Evolutionary conservation across 2,888 invertebrate genomes (phyloP).

Genomic region (Elaeidobius kamerunicus): DNA sequence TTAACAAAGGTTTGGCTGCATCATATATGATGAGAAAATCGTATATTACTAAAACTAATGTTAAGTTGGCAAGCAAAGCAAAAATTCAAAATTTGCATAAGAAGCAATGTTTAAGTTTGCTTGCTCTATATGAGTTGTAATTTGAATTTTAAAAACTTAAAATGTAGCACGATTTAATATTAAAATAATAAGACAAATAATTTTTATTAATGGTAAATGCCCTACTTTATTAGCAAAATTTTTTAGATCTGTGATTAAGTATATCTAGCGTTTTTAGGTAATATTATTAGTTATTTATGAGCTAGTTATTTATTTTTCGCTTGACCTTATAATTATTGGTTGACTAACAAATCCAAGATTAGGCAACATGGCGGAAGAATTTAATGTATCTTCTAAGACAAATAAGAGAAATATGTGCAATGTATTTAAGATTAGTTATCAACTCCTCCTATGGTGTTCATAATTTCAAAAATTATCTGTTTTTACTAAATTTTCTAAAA

Average conservation of each 20-base stretch:
- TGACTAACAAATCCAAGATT: background rate
- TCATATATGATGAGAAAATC: no score
- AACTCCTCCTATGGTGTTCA: slow-evolving; percentile 38
- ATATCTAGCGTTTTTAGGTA: slow-evolving; percentile 45
- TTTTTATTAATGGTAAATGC: no score
- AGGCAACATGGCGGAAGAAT: background rate
- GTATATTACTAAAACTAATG: no score
- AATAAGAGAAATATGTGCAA: slow-evolving; percentile 34
- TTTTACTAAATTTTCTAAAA: slow-evolving; percentile 22
- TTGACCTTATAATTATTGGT: background rate
- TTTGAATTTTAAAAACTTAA: no score
- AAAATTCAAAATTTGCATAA: no score
- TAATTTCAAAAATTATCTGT: slow-evolving; percentile 14
- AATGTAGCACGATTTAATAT: no score
- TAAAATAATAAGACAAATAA: no score
- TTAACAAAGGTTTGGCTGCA: no score
- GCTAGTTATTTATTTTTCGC: slow-evolving; percentile 21
- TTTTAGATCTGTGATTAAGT: slow-evolving; percentile 48
- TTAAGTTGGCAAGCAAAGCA: no score
- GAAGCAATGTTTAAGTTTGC: no score
- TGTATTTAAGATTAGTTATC: slow-evolving; percentile 32
- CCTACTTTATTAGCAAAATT: slow-evolving; percentile 38
- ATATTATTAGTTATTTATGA: slow-evolving; percentile 42
- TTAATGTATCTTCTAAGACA: background rate
- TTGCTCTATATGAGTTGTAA: no score